Evolutionary conservation across 2,888 invertebrate genomes (phyloP), one percentile per base, ranked within the genome.

Genomic region (Fragum whitleyi): DNA sequence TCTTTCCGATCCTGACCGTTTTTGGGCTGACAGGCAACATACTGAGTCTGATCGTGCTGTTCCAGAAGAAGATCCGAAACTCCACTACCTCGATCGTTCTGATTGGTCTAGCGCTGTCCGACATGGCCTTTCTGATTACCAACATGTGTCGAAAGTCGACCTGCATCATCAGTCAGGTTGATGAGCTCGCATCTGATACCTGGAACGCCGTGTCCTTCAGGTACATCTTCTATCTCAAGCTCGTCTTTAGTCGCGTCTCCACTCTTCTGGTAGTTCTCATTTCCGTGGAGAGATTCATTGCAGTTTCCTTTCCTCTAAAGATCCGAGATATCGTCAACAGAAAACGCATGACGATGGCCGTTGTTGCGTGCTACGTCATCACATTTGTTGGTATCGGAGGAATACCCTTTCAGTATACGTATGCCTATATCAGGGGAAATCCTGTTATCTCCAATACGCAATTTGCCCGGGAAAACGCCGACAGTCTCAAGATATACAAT

Each of bases 221-320:
- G 23, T 80, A 82, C 14, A 70, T 86, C 47, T 86, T 83, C 55
- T 86, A 83, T 72, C 28, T 85, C 3, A 83, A 79, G 29, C 74
- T 81, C 5, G 70, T 81, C 0, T 87, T 87, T 55, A 85, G 83
- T 70, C 78, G 87, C 0, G 73, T 81, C 21, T 83, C 86, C 3
- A 83, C 86, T 0, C 70, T 82, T n/a, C 61, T 87, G 1, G 77
- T 84, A 36, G 83, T 86, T 19, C 23, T 85, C 9, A 86, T 87
- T 9, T 83, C 82, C 0, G 42, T 81, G 1, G 85, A 87, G 23
- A 74, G 87, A 19, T 61, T 87, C 16, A 78, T 87, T 11, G 87
- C 87, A 21, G 87, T 87, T 3, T 75, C 81, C 1, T 81, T 86
- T 62, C 87, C 87, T 0, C 61, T 87, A 42, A 81, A 86, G 51